Base-by-base conservation (phyloP, 2,797 vertebrate genomes). In the Sylvilagus floridanus region DNA sequence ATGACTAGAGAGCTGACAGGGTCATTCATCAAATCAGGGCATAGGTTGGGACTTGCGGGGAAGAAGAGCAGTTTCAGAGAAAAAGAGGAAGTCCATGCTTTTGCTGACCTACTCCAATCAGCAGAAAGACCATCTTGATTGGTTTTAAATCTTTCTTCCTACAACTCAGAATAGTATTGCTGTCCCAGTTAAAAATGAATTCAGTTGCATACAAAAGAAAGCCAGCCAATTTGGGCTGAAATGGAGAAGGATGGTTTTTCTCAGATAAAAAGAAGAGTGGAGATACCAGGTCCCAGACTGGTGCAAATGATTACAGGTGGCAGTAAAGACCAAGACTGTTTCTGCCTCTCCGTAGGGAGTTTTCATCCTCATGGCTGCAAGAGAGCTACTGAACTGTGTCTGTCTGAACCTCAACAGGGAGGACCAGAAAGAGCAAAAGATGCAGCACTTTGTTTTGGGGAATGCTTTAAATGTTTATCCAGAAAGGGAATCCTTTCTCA, bases 1-100 rank as follows among this genome's bases (percentile, higher is more conserved):
- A 8, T 65, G 68, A 66, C 35, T 17, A 28, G 16, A 88, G 5
- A 24, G 21, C 52, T 28, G 30, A 30, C 5, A 30, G 28, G 28
- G n/a, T 65, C 65, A 10, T 30, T 81, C n/a, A 19, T 11, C 69
- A 71, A 30, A 1, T 3, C 4, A 17, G 10, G 10, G 8, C 19
- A 13, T 0, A 4, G 1, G 1, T 52, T 1, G 5, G 10, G n/a
- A 22, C 52, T 0, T 60, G 4, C 3, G 26, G 52, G 5, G 4
- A 76, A 11, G 24, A 63, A 79, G 30, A 47, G 42, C 52, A 4
- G 5, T 21, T 35, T n/a, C 63, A 30, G 52, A 78, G 65, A 72
- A 66, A 60, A 35, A 66, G 65, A 88, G 28, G 37, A 69, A 21
- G 57, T 32, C 32, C 32, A 7, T 37, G 32, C 50, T 52, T 12